phyloP scores from a whole-genome alignment of 2,888 invertebrate species.

The Lydus trimaculatus region DNA sequence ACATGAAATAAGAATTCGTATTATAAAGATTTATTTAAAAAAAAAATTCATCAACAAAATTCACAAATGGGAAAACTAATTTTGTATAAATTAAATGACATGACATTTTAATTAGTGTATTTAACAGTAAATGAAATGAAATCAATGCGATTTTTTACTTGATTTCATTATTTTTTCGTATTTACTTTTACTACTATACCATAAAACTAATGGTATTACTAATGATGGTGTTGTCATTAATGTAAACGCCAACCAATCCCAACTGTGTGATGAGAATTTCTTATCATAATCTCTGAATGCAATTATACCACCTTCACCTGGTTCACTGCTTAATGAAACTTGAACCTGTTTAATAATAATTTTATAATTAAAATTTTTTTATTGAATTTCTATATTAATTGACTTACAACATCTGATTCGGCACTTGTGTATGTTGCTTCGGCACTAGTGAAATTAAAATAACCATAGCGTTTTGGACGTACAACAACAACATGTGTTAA shows the following conservation, averaged over 20 bases:
- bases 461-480: conserved; percentile 87
- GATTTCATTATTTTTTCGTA: conserved; percentile 82
- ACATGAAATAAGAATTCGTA: not conserved
- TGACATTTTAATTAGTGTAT: not conserved
- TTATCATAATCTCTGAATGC: conserved; percentile 93
- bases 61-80: not conserved
- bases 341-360: too few relatives aligned
- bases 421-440: conserved; percentile 87
- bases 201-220: conserved; percentile 91
- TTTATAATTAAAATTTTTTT: conserved; percentile 6
- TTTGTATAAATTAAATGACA: conserved; percentile 1
- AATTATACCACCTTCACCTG: conserved; percentile 95
- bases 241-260: conserved; percentile 97
- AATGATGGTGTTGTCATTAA: conserved; percentile 96
- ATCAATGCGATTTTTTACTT: conserved; percentile 70
- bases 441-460: conserved; percentile 97
- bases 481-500: conserved; percentile 94
- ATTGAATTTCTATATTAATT: too few relatives aligned
- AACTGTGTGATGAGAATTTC: conserved; percentile 95
- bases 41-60: not conserved
- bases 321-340: conserved; percentile 81
- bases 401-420: conserved; percentile 74
- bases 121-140: conserved; percentile 10
- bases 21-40: not conserved
- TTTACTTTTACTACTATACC: conserved; percentile 95